Evolutionary conservation across 37 sponge, comb jelly and placozoan genomes (phyloP).

Genomic region (Dysidea cf. avara): DNA sequence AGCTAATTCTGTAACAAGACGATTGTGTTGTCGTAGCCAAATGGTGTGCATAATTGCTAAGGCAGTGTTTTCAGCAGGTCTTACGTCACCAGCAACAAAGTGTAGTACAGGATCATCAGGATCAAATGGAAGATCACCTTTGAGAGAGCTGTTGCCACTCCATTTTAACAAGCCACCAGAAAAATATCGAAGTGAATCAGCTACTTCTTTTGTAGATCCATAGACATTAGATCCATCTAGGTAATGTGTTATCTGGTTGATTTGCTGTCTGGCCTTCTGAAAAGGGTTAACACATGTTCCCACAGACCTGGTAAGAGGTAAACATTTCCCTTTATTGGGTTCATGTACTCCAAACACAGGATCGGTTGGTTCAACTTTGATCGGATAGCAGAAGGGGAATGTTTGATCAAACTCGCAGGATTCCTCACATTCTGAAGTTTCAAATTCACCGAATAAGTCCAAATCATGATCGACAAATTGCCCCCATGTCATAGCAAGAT

Average conservation of each 20-base stretch:
- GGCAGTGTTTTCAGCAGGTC: slow-evolving; percentile 82
- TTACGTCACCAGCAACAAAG: slow-evolving; percentile 81
- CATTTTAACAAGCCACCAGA: slow-evolving; percentile 6
- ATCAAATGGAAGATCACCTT: too few relatives aligned
- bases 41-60: slow-evolving; percentile 94
- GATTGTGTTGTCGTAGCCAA: slow-evolving; percentile 94
- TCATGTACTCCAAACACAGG: slow-evolving; percentile 28
- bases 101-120: too few relatives aligned
- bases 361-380: slow-evolving; percentile 41
- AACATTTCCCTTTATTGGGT: slow-evolving; percentile 31
- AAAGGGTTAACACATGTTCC: too few relatives aligned
- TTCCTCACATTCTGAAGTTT: too few relatives aligned
- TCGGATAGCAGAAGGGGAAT: slow-evolving; percentile 50
- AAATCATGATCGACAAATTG: too few relatives aligned
- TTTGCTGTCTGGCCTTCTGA: slow-evolving; percentile 52
- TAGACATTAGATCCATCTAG: slow-evolving; percentile 79
- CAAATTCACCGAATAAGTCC: too few relatives aligned
- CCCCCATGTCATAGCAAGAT: too few relatives aligned
- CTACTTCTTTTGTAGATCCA: slow-evolving; percentile 24
- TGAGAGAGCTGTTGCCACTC: too few relatives aligned
- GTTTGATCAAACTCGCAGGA: too few relatives aligned
- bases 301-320: slow-evolving; percentile 56
- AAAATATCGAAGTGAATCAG: not conserved
- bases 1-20: slow-evolving; percentile 65
- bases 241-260: slow-evolving; percentile 69